Base-by-base conservation (phyloP, 2,797 vertebrate species). In the Cossypha dichroa region DNA sequence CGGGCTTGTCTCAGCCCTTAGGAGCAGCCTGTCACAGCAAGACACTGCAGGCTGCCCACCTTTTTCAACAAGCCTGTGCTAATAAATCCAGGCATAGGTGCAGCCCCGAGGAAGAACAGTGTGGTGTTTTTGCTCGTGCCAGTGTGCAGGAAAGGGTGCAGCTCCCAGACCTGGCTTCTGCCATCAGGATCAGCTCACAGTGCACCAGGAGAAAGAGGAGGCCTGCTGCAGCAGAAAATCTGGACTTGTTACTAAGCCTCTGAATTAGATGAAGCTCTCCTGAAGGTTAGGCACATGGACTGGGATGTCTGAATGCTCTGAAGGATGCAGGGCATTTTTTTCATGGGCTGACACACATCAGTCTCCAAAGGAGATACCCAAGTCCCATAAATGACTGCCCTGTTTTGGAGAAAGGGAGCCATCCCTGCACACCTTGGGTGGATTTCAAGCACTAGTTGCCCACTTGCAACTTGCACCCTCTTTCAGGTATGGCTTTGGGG, bases 381-480 rank as follows among this genome's bases (percentile, higher is more conserved):
- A 46, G 38, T 54, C n/a, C 49, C 58, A 33, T 15, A 26, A 63
- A 34, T 0, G 3, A 12, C 40, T 0, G 0, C 46, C 15, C n/a
- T 25, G 0, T 31, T 49, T 40, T 3, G 4, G 52, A 82, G 59
- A 6, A 4, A 36, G 13, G 11, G 14, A 93, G 40, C 22, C 1
- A 2, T 34, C 28, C 21, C 23, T 51, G n/a, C 49, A 52, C 34
- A 54, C 45, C 11, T 45, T 25, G 76, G 31, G 21, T 6, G 2
- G 9, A 76, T 63, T 93, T 85, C 64, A 86, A 75, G 46, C 49
- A 75, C 29, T 34, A 28, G 33, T 4, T 46, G 18, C 62, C 43
- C 45, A 49, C 29, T 45, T 56, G 10, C 10, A n/a, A 45, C 18
- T 59, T 68, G 38, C 54, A 52, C 20, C 14, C 28, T 64, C 38